phyloP scores from a whole-genome alignment of 1,140 invertebrate genomes.

The Myzus persicae region DNA sequence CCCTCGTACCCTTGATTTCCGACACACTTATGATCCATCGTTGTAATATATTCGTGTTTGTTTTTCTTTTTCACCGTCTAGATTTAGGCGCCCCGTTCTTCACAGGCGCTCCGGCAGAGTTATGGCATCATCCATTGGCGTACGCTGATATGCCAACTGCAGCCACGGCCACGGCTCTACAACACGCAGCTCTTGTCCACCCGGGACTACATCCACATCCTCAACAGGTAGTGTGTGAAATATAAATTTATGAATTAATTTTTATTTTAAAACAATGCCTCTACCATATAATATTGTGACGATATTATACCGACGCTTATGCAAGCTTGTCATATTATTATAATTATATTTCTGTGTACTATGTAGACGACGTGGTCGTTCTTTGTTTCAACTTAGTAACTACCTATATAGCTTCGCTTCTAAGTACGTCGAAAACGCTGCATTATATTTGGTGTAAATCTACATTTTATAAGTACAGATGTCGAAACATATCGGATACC shows the following conservation, averaged over 20 bases:
- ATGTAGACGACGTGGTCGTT: background rate
- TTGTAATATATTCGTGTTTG: background rate
- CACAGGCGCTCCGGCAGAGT: conserved; percentile 82
- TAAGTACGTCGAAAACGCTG: background rate
- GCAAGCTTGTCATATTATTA: background rate
- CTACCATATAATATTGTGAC: background rate
- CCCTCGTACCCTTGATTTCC: background rate
- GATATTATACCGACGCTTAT: background rate
- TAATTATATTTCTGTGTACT: background rate
- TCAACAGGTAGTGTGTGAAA: conserved; percentile 49
- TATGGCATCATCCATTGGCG: conserved; percentile 92
- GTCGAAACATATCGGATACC: background rate
- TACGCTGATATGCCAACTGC: conserved; percentile 73
- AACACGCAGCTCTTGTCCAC: conserved; percentile 89
- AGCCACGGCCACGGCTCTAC: conserved; percentile 80
- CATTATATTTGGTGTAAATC: background rate
- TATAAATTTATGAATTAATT: background rate
- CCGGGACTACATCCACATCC: conserved; percentile 86
- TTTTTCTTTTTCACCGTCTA: conserved; percentile 65
- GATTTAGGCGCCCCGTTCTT: conserved; percentile 94
- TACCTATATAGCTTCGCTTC: background rate
- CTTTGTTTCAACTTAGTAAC: background rate
- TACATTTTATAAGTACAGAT: background rate
- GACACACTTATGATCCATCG: background rate
- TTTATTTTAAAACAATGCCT: background rate